Conservation (phyloP, 2,797 vertebrate genomes). For the Scyliorhinus canicula region DNA sequence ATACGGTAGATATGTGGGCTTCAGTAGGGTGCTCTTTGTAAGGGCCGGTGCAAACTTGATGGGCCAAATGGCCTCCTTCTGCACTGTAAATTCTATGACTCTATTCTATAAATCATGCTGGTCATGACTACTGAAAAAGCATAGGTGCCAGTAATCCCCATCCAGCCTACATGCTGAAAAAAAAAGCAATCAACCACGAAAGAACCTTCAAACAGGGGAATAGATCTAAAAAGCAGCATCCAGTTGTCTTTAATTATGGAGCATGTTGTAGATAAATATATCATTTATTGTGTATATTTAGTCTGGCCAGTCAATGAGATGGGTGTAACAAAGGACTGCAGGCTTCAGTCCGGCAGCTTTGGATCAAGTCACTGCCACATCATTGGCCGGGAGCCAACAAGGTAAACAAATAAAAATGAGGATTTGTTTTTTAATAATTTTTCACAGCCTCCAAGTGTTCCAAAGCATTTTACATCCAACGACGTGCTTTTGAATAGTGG, state of each 20-base stretch:
- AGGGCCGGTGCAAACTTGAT: too few species aligned
- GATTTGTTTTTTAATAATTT: too few species aligned
- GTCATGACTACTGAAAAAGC: too few species aligned
- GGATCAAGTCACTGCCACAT: background rate
- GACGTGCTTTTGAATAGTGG: background rate
- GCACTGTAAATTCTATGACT: too few species aligned
- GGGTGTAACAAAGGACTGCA: background rate
- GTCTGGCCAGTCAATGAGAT: background rate
- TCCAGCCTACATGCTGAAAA: too few species aligned
- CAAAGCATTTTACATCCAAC: background rate
- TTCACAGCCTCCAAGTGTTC: background rate
- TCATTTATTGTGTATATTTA: slow-evolving; percentile 10
- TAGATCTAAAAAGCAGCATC: background rate
- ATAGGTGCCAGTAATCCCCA: background rate
- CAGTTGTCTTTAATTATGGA: background rate
- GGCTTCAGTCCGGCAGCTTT: background rate
- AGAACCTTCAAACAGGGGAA: background rate
- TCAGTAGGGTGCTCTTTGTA: too few species aligned
- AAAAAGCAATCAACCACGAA: background rate
- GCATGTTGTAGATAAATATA: background rate
- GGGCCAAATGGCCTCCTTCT: too few species aligned
- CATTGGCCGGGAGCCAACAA: background rate
- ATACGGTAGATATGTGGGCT: too few species aligned
- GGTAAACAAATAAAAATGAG: background rate
- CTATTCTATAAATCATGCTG: too few species aligned